Evolutionary conservation across 2,888 invertebrate species (phyloP), one percentile per base, ranked within the genome.

Genomic region (Dermolepida albohirtum): DNA sequence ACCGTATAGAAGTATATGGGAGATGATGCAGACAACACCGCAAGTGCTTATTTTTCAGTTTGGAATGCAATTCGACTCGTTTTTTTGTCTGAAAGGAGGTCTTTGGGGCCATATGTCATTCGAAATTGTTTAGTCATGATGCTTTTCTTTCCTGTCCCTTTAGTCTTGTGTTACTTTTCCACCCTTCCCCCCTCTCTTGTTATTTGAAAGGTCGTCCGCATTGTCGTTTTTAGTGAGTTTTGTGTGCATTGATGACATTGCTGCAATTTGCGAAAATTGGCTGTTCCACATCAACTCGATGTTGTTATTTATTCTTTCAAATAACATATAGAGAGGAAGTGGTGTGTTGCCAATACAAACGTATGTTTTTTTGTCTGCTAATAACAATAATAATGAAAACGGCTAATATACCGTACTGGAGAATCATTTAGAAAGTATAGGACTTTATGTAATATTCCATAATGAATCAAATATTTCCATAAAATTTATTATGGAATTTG

Each of bases 91-190:
- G 66, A 66, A 66, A 66, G 66, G 66, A 66, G 66, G 66, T 66
- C 68, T 71, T 70, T 68, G 40, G 63, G 70, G 66, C 73, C 73
- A 73, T 73, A 72, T 73, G 73, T 73, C 73, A 73, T 71, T 73
- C 68, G 71, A 57, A 70, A 71, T 69, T 71, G 73, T 73, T 71
- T 66, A 73, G 73, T 73, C 73, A 73, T 71, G 70, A 73, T 71
- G 71, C 70, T 65, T 57, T 57, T 44, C 44, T 57, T 57, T 57
- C 14, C 34, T 10, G 34, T 34, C 34, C 34, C 34, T 34, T 34
- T 34, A 10, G 34, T 34, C 34, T 10, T 34, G 8, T 34, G 34
- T 34, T 34, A 7, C 34, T 34, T 68, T 70, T 70, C 22, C 10
- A 17, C n/a, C 55, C 40, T 17, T 22, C 41, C 54, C 39, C 54